These are phyloP conservation scores for Psylliodes chrysocephalus DNA, from an alignment of 2,888 invertebrate species.

Conservation along the genomic window DNA sequence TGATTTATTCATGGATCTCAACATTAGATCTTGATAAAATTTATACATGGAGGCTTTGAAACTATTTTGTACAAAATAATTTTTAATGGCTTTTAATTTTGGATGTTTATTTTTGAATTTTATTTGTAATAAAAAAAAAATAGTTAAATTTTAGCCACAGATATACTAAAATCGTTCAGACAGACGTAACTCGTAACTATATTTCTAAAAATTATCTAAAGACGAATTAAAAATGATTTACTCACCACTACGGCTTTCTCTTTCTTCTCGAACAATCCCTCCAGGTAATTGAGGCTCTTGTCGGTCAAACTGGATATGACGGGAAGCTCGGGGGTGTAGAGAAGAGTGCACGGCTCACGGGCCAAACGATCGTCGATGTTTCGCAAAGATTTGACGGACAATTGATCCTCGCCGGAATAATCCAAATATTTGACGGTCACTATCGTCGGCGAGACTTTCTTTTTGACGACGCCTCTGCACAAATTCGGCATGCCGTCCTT, in stretches of 20 bases:
- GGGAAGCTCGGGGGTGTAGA: slow-evolving; percentile 43
- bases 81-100: too few relatives aligned
- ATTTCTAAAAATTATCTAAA: too few relatives aligned
- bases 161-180: too few relatives aligned
- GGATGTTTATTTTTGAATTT: too few relatives aligned
- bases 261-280: slow-evolving; percentile 38
- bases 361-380: slow-evolving; percentile 50
- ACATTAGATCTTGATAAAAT: too few relatives aligned
- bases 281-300: slow-evolving; percentile 31
- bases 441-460: slow-evolving; percentile 34
- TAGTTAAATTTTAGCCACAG: too few relatives aligned
- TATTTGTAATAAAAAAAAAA: too few relatives aligned
- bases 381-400: slow-evolving; percentile 48
- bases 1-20: too few relatives aligned
- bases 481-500: slow-evolving; percentile 43
- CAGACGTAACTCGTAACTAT: too few relatives aligned
- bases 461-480: slow-evolving; percentile 50
- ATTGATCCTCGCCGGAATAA: slow-evolving; percentile 47
- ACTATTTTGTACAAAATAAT: too few relatives aligned
- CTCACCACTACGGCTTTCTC: slow-evolving; percentile 44
- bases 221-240: too few relatives aligned
- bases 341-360: slow-evolving; percentile 39
- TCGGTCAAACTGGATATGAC: slow-evolving; percentile 33
- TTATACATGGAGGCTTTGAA: too few relatives aligned
- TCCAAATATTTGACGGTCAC: slow-evolving; percentile 53